Evolutionary conservation across 2,113 vertebrate genomes (phyloP), one percentile per base, ranked within the genome.

Genomic region (Hemicordylus capensis): DNA sequence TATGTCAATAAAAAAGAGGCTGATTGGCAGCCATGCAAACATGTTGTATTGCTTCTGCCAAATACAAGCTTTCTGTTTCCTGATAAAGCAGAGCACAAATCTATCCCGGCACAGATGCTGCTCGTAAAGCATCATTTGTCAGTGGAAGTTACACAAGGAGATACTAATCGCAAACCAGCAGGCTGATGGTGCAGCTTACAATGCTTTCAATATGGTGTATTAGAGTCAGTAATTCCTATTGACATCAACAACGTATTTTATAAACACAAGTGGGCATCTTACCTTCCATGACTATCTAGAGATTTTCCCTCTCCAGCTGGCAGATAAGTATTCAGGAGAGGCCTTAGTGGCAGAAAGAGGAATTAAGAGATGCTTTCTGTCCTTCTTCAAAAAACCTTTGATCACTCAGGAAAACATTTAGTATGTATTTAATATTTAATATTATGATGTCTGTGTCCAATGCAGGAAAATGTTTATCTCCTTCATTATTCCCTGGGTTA

Each of bases 71-170:
- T 86, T 81, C 31, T 59, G 7, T 66, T 82, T 76, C 73, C 74
- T 76, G 79, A 61, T 37, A n/a, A 48, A 58, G 10, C 48, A 76
- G 37, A 31, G 48, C 73, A 67, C 14, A 76, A 86, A 81, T 81
- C 61, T 76, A 14, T 76, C 63, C 63, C 54, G 48, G 74, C 80
- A 77, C 63, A 82, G 73, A 82, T 82, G 73, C 37, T 59, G 54
- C 34, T 56, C 58, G 15, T 80, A 80, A 87, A 87, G 51, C 79
- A 82, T 87, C 74, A 69, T 87, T 76, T 87, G 63, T 85, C 54
- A 85, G 56, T 37, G 24, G 64, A 34, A 48, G 63, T 82, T 70
- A 48, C 39, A 70, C 22, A 76, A 69, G 63, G 73, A 81, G 69
- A 51, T 87, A 46, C 51, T 59, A 70, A 82, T 70, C 73, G 11